Evolutionary conservation across 2,888 invertebrate species (phyloP).

Genomic region (Meteorus colon): DNA sequence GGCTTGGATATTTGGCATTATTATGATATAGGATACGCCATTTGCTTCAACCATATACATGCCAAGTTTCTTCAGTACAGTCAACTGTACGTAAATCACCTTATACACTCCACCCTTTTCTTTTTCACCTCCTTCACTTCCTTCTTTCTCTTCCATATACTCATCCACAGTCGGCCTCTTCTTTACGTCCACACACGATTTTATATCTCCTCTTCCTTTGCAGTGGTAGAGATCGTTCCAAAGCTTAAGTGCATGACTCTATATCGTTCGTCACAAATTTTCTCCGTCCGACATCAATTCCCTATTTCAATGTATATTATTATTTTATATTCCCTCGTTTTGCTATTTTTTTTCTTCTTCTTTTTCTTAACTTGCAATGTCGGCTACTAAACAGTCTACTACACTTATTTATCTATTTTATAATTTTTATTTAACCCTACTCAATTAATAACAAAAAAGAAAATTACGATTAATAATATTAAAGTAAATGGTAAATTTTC

Average conservation of each 20-base stretch:
- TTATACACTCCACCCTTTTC: slow-evolving; percentile 25
- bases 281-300: slow-evolving; percentile 25
- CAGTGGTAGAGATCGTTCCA: slow-evolving; percentile 29
- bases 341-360: background rate
- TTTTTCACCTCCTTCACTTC: slow-evolving; percentile 28
- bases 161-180: slow-evolving; percentile 24
- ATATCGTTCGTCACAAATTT: slow-evolving; percentile 21
- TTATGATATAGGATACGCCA: slow-evolving; percentile 59
- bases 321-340: slow-evolving; percentile 6
- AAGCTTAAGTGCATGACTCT: slow-evolving; percentile 38
- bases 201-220: slow-evolving; percentile 19
- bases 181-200: slow-evolving; percentile 14
- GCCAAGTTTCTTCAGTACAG: slow-evolving; percentile 60
- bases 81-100: slow-evolving; percentile 58
- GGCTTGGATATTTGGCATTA: slow-evolving; percentile 57
- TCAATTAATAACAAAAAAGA: background rate
- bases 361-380: background rate
- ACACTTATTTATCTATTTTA: background rate
- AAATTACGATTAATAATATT: background rate
- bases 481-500: slow-evolving; percentile 1
- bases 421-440: background rate
- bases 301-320: slow-evolving; percentile 20
- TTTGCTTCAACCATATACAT: slow-evolving; percentile 55
- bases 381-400: background rate
- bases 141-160: slow-evolving; percentile 32